Conservation (phyloP, 64 coral and sea anemone species). For the Porites lutea region DNA sequence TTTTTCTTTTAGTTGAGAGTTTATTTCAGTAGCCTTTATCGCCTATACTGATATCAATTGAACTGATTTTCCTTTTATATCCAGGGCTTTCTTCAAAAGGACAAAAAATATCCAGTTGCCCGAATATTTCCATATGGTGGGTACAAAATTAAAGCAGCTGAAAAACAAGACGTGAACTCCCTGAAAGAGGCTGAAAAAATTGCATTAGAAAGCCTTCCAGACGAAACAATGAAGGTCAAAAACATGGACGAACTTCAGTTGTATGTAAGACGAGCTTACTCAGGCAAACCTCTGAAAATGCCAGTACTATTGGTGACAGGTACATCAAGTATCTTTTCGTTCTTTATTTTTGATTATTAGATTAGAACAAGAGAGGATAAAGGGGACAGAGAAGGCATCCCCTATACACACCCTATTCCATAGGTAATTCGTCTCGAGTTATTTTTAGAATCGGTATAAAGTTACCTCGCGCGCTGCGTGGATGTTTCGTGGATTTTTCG, state of each 20-base stretch:
- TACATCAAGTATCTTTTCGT: not conserved
- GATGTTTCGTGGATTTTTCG: too few species aligned
- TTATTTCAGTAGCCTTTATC: too few species aligned
- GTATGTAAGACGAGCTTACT: slow-evolving; percentile 73
- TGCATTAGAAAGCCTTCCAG: slow-evolving; percentile 73
- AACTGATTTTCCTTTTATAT: not conserved
- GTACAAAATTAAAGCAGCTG: slow-evolving; percentile 80
- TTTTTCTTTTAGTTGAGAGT: too few species aligned
- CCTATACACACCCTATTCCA: too few species aligned
- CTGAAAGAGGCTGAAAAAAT: slow-evolving; percentile 68
- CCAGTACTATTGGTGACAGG: slow-evolving; percentile 87
- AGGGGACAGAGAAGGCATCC: not conserved
- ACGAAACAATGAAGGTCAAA: slow-evolving; percentile 70
- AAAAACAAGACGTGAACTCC: slow-evolving; percentile 58
- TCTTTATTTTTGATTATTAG: too few species aligned
- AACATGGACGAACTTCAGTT: slow-evolving; percentile 70
- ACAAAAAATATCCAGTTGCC: slow-evolving; percentile 50
- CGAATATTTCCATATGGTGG: slow-evolving; percentile 91
- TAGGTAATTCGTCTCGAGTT: too few species aligned
- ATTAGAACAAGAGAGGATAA: too few species aligned
- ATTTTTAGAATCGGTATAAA: too few species aligned
- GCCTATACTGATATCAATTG: not conserved
- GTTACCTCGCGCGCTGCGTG: too few species aligned
- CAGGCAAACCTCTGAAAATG: slow-evolving; percentile 74
- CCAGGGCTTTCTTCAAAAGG: slow-evolving; percentile 69